These are phyloP conservation scores for Montipora capitata DNA, from an alignment of 92 coral and sea anemone species.

Conservation along the genomic window DNA sequence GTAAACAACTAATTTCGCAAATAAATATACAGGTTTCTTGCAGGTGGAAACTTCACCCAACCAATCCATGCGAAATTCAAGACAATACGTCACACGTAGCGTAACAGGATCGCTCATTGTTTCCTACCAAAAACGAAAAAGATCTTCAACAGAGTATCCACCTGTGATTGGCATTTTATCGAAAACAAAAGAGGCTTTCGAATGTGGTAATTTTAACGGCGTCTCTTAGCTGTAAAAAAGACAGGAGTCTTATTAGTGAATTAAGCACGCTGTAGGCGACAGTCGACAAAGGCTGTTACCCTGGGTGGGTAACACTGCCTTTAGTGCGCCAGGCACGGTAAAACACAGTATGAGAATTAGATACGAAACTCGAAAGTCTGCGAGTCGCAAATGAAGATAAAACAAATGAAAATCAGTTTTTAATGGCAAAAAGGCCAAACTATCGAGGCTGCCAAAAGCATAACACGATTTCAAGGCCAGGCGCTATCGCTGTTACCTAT, in stretches of 20 bases:
- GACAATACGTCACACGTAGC: conserved; percentile 24
- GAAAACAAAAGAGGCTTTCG: conserved; percentile 5
- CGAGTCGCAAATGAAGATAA: too few species aligned
- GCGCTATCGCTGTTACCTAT: too few species aligned
- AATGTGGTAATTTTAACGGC: not conserved
- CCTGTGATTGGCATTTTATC: conserved; percentile 35
- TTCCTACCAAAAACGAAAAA: conserved; percentile 14
- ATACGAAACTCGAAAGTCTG: too few species aligned
- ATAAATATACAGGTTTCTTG: conserved; percentile 42
- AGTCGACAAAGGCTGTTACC: too few species aligned
- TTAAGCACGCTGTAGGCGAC: conserved; percentile 3
- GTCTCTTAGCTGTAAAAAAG: conserved; percentile 6
- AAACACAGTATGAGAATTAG: too few species aligned
- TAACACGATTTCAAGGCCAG: too few species aligned
- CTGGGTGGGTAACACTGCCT: not conserved
- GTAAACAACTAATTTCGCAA: conserved; percentile 33
- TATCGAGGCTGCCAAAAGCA: too few species aligned
- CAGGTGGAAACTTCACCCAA: conserved; percentile 41
- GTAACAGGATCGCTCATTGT: conserved; percentile 39
- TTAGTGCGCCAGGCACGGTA: too few species aligned
- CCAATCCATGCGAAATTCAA: conserved; percentile 17
- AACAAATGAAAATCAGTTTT: too few species aligned
- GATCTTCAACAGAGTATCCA: conserved; percentile 1
- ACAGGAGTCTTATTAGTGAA: conserved; percentile 14
- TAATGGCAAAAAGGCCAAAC: too few species aligned